A percentile compares a stretch with the other conserved stretches of the same genome.
Evolutionary conservation across 1,140 invertebrate genomes (phyloP).

Genomic region (Pogonomyrmex californicus): DNA sequence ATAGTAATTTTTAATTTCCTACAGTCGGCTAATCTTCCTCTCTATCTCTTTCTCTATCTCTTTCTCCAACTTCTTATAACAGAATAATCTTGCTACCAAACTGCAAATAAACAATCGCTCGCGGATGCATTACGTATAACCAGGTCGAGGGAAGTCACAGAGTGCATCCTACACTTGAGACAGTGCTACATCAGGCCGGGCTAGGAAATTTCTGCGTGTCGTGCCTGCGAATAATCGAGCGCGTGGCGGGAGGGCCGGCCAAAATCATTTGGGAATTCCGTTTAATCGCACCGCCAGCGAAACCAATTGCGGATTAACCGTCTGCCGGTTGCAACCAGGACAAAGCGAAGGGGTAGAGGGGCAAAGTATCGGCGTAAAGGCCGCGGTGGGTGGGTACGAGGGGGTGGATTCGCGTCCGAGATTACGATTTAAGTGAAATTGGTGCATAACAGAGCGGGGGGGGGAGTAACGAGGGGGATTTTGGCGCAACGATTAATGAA

Average conservation of each 20-base stretch:
- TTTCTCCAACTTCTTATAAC: background rate
- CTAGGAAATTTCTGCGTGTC: conserved; percentile 34
- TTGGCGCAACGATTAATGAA: conserved; percentile 75
- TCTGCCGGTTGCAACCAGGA: conserved; percentile 50
- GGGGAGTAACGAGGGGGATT: conserved; percentile 14
- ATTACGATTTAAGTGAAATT: conserved; percentile 77
- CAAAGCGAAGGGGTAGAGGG: conserved; percentile 55
- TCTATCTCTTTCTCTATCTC: conserved; percentile 2
- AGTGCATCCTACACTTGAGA: background rate
- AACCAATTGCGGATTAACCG: conserved; percentile 73
- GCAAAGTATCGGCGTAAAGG: conserved; percentile 49
- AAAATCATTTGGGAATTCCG: conserved; percentile 67
- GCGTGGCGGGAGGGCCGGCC: conserved; percentile 1
- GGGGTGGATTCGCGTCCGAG: conserved; percentile 64
- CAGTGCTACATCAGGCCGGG: background rate
- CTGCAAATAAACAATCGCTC: conserved; percentile 17
- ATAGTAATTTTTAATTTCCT: background rate
- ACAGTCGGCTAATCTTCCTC: background rate
- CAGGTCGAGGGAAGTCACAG: background rate
- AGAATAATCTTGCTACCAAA: conserved; percentile 18
- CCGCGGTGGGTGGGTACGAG: conserved; percentile 23
- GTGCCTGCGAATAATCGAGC: conserved; percentile 47
- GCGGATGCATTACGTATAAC: conserved; percentile 15
- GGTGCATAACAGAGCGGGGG: conserved; percentile 43
- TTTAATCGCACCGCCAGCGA: conserved; percentile 63